Evolutionary conservation across 2,888 invertebrate species (phyloP), one percentile per base, ranked within the genome.

Genomic region (Crepidodera aurea): DNA sequence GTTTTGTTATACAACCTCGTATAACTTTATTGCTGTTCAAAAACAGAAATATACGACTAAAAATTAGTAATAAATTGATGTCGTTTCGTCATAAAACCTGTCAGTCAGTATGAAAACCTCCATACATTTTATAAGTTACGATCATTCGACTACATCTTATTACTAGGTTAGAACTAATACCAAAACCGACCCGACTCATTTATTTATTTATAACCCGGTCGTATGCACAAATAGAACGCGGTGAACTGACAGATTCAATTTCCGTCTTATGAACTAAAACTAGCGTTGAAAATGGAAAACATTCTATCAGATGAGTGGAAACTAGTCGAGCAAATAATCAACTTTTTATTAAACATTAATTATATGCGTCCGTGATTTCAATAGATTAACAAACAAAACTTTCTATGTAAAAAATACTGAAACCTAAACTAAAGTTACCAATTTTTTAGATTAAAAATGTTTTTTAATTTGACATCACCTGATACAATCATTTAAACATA

Each of bases 271-370:
- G 25, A 46, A 44, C 22, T 18, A 32, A 54, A 40, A 34, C 34
- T 13, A 22, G 42, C 29, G 8, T 10, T 42, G 29, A 48, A 48
- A 48, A 19, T 37, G 57, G 13, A 51, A 64, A 48, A 56, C 51
- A 44, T 25, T 54, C 40, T 51, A 29, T 54, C 39, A 34, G 39
- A 48, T 19, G 48, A 29, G 16, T 7, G 7, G 16, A 2, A 15
- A 48, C 48, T 29, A 48, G 48, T 48, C 27, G 48, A 48, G 48
- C 48, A 29, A 27, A n/a, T 48, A 48, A 48, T 48, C 27, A 27
- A 48, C 48, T 29, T 27, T 48, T 29, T 13, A 13, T 13, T 10
- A 13, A 22, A 13, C 27, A 48, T 15, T 48, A 13, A 29, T 48
- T 22, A 27, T 27, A 48, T 48, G 48, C 48, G 29, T 48, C 48